Base-by-base conservation (phyloP, 2,113 vertebrate species). In the Narcine bancroftii region DNA sequence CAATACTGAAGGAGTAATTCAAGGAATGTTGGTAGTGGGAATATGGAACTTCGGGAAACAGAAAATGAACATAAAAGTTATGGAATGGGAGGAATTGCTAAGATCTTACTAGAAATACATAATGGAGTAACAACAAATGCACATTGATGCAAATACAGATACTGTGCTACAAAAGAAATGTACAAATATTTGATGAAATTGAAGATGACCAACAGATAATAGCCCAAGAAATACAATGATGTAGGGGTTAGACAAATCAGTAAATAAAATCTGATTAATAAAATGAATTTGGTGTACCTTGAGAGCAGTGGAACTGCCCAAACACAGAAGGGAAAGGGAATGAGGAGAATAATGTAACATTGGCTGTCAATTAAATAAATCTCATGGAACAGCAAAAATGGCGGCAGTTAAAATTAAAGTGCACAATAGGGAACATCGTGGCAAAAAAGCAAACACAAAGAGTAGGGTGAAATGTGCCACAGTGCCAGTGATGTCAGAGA, bases 361-460 rank as follows among this genome's bases (percentile, higher is more conserved):
- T 76, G 75, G 76, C 24, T 47, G 76, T 79, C 24, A 79, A 47
- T 9, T 6, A 42, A 24, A 79, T 79, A 26, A 10, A 1, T 53
- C 47, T 29, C 79, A 83, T 29, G 29, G 50, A 50, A 50, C 24
- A 83, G 33, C 13, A 3, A 33, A 83, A n/a, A 53, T 83, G 29
- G 36, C 33, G 60, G 53, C 53, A n/a, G 53, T 63, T 19, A 87
- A 17, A 17, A 63, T 39, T 21, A 87, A 60, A 87, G 36, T 63
- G 81, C 53, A 60, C 53, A 87, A 87, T 56, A 63, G 53, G 10
- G 81, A 87, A 87, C 81, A 63, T 87, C n/a, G 60, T 56, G n/a
- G 13, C 6, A 2, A 36, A 13, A 17, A 19, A 63, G 36, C 53
- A 87, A 87, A 87, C 81, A 60, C 81, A 63, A 56, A 63, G 81